These are phyloP conservation scores for Cryptomyrus ogoouensis DNA, from an alignment of 2,113 vertebrate genomes.

Conservation along the genomic window DNA sequence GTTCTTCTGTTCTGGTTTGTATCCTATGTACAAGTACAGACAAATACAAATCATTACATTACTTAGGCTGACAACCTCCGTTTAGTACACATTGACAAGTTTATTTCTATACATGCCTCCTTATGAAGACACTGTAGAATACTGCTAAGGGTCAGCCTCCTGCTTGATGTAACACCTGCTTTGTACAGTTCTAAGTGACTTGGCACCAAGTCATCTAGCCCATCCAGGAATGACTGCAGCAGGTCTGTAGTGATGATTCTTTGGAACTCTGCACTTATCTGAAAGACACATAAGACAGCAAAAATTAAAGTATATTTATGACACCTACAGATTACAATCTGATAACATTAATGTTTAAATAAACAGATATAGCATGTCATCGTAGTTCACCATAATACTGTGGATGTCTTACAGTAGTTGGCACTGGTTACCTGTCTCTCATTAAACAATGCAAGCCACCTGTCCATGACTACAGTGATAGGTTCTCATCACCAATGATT, in stretches of 20 bases:
- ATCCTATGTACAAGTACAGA: too few relatives aligned
- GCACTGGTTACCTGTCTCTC: constrained; percentile 6
- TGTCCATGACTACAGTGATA: background rate
- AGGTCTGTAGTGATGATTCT: constrained; percentile 1
- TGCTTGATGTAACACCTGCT: background rate
- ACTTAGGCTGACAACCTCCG: too few relatives aligned
- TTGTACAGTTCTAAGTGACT: background rate
- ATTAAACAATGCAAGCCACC: constrained; percentile 13
- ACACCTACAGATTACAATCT: background rate
- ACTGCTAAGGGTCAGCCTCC: background rate
- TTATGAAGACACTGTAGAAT: background rate
- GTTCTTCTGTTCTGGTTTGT: too few relatives aligned
- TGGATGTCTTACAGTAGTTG: background rate
- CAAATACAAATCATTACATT: too few relatives aligned
- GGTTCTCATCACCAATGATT: background rate
- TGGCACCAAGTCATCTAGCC: constrained; percentile 12
- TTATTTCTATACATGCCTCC: background rate
- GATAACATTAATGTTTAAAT: constrained; percentile 1
- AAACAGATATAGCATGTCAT: background rate
- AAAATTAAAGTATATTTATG: background rate
- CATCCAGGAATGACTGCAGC: constrained; percentile 4
- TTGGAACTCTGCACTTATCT: background rate
- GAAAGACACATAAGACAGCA: background rate
- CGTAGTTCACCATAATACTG: background rate
- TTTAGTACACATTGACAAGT: background rate